Evolutionary conservation across 2,113 vertebrate species (phyloP).

Genomic region (Pelobates fuscus): DNA sequence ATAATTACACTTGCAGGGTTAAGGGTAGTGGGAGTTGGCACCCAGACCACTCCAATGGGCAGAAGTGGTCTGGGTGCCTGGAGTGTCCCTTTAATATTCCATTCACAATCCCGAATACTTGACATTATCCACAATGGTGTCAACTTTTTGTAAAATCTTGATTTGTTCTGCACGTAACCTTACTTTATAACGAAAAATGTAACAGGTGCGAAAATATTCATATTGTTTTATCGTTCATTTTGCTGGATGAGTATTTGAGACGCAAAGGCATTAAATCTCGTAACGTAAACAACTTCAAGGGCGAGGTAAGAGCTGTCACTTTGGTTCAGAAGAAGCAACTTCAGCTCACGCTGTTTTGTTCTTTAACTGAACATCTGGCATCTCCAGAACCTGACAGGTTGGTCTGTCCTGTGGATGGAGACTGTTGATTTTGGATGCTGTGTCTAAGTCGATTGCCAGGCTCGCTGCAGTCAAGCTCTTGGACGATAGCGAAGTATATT

Average conservation of each 20-base stretch:
- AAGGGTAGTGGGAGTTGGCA: no score
- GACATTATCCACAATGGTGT: no score
- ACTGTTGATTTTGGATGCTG: conserved; percentile 47
- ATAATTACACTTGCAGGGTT: no score
- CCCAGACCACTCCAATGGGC: no score
- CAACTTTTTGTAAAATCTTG: no score
- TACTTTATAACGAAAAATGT: not conserved
- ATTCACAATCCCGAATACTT: no score
- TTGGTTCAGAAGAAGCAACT: conserved; percentile 19
- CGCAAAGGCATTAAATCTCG: not conserved
- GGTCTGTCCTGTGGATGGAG: conserved; percentile 48
- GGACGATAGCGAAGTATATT: conserved; percentile 54
- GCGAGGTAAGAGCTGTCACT: conserved; percentile 28
- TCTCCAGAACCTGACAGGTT: conserved; percentile 15
- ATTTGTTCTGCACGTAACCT: no score
- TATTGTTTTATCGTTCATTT: not conserved
- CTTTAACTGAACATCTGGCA: conserved; percentile 44
- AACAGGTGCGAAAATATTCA: not conserved
- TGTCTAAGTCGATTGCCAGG: conserved; percentile 35
- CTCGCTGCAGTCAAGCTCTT: conserved; percentile 42
- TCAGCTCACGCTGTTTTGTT: conserved; percentile 43
- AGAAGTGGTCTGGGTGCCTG: no score
- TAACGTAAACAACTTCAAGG: not conserved
- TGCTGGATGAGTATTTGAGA: not conserved
- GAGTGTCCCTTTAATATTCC: no score